Evolutionary conservation across 2,888 invertebrate species (phyloP).

Genomic region (Sarcophaga subvicina): DNA sequence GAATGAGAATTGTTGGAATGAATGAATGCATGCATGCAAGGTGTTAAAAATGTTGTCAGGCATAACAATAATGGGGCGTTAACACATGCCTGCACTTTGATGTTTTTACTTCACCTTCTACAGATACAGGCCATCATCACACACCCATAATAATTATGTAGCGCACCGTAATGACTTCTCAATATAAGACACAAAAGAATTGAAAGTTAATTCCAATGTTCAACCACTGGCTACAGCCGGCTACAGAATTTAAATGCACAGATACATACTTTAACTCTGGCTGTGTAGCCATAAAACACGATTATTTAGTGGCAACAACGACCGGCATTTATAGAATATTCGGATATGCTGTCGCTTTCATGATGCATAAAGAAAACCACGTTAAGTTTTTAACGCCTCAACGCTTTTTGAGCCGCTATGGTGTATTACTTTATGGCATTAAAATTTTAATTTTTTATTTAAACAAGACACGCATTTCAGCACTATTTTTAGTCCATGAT

Average conservation of each 20-base stretch:
- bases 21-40: constrained; percentile 49
- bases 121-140: too few species aligned
- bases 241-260: too few species aligned
- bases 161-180: constrained; percentile 46
- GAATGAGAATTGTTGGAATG: neutral
- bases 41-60: constrained; percentile 69
- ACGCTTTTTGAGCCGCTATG: neutral
- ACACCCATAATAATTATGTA: constrained; percentile 65
- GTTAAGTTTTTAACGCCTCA: neutral
- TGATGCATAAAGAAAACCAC: neutral
- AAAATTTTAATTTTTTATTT: constrained; percentile 31
- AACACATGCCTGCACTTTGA: constrained; percentile 68
- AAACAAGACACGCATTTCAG: constrained; percentile 55
- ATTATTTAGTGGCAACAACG: neutral
- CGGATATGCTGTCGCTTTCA: neutral
- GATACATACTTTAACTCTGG: too few species aligned
- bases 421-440: neutral
- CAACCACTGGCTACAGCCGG: neutral
- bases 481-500: constrained; percentile 33
- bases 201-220: too few species aligned
- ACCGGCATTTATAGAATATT: constrained; percentile 22
- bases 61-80: constrained; percentile 68
- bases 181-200: neutral
- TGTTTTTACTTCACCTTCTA: constrained; percentile 54
- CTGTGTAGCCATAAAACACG: neutral